phyloP scores from a whole-genome alignment of 2,113 vertebrate species.

The Menura novaehollandiae region DNA sequence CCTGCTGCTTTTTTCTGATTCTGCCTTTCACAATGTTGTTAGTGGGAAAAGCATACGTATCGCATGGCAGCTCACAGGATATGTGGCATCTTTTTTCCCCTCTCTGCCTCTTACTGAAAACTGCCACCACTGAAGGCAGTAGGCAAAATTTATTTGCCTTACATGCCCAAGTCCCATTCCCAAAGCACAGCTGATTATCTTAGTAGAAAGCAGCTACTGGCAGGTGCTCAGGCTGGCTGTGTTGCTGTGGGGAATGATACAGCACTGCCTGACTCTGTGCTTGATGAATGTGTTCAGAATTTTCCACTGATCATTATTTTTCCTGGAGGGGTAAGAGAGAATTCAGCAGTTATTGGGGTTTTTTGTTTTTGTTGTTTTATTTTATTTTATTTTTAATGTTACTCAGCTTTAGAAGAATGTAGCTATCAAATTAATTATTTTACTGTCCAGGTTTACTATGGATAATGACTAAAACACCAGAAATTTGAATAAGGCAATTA shows the following conservation, averaged over 20 bases:
- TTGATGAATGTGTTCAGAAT: not conserved
- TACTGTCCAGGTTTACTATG: not conserved
- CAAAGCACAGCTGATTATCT: not conserved
- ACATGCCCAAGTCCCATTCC: not conserved
- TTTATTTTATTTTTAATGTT: not conserved
- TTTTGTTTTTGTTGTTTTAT: not conserved
- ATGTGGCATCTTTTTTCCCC: not conserved
- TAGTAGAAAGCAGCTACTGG: not conserved
- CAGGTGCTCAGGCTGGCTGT: not conserved
- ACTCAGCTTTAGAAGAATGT: not conserved
- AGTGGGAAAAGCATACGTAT: not conserved
- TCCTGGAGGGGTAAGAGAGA: not conserved
- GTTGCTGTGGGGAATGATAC: not conserved
- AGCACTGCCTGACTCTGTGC: not conserved
- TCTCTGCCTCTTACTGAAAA: not conserved
- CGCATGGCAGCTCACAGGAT: not conserved
- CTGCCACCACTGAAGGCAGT: not conserved
- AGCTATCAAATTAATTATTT: conserved; percentile 19
- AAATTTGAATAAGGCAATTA: not conserved
- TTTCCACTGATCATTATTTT: conserved; percentile 26
- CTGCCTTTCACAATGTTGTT: not conserved
- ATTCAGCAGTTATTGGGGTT: not conserved
- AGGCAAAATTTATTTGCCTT: not conserved
- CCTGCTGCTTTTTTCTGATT: not conserved
- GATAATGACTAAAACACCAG: not conserved